Evolutionary conservation across 2,888 invertebrate species (phyloP).

Genomic region (Serrognathus titanus): DNA sequence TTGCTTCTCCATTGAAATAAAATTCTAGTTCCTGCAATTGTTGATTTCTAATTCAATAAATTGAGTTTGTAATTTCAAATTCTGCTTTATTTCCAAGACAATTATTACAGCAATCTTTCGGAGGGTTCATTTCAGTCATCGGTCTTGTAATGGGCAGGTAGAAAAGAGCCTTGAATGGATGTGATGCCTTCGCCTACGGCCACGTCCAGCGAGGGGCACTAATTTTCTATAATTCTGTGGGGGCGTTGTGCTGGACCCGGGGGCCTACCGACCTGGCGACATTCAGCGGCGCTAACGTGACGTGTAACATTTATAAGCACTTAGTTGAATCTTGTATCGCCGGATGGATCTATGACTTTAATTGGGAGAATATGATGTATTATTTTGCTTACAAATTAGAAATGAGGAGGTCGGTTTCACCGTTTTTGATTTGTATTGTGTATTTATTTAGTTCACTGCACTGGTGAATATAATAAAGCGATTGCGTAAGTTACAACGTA

Average conservation of each 20-base stretch:
- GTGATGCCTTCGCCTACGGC: not conserved
- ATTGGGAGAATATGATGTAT: not conserved
- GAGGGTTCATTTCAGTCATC: too few relatives aligned
- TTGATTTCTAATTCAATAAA: too few relatives aligned
- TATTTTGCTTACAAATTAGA: not conserved
- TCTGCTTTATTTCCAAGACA: too few relatives aligned
- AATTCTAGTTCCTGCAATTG: too few relatives aligned
- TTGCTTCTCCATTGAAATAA: too few relatives aligned
- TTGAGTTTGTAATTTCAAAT: too few relatives aligned
- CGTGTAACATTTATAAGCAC: constrained; percentile 24
- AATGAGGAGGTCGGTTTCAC: too few relatives aligned
- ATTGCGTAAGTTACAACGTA: too few relatives aligned
- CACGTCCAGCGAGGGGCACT: constrained; percentile 14
- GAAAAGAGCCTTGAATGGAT: not conserved
- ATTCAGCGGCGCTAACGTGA: constrained; percentile 18
- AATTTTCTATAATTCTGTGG: constrained; percentile 23
- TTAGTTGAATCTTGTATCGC: constrained; percentile 9
- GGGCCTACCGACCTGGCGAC: constrained; percentile 20
- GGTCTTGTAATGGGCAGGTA: not conserved
- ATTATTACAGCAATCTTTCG: too few relatives aligned
- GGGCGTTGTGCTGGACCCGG: constrained; percentile 16
- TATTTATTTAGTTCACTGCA: too few relatives aligned
- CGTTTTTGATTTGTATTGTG: too few relatives aligned
- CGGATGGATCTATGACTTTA: constrained; percentile 2
- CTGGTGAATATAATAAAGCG: too few relatives aligned